Evolutionary conservation across 1,140 invertebrate genomes (phyloP).

Genomic region (Zaprionus ornatus): DNA sequence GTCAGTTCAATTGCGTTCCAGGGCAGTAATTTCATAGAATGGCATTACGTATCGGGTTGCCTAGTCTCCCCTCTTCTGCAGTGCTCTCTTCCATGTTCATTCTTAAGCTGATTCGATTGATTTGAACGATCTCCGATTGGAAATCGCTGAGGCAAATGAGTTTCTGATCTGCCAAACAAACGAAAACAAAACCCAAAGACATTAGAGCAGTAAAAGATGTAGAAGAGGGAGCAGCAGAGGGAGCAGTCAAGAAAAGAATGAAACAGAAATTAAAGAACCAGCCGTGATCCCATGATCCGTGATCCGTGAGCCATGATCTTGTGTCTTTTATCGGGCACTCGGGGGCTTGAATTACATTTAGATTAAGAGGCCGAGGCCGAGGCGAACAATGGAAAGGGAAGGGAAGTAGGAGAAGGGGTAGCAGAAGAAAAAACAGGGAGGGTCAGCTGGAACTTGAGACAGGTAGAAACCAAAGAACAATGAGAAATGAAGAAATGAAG

Average conservation of each 20-base stretch:
- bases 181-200: constrained; percentile 30
- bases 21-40: constrained; percentile 6
- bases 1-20: constrained; percentile 25
- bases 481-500: constrained; percentile 55
- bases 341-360: constrained; percentile 55
- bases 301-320: constrained; percentile 36
- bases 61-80: too few relatives aligned
- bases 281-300: constrained; percentile 34
- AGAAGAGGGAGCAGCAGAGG: background rate
- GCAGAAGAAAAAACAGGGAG: background rate
- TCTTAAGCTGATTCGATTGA: background rate
- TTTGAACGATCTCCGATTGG: constrained; percentile 30
- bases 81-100: background rate
- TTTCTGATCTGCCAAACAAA: constrained; percentile 40
- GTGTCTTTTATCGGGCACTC: constrained; percentile 12
- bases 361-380: constrained; percentile 45
- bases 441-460: constrained; percentile 2
- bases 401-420: background rate
- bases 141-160: constrained; percentile 37
- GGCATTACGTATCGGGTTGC: constrained; percentile 43
- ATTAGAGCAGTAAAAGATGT: constrained; percentile 3
- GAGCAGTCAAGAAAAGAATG: background rate
- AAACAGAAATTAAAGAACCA: constrained; percentile 42
- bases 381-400: constrained; percentile 30
- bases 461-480: constrained; percentile 53